Base-by-base conservation (phyloP, 2,888 invertebrate genomes). In the Andricus quercusramuli region DNA sequence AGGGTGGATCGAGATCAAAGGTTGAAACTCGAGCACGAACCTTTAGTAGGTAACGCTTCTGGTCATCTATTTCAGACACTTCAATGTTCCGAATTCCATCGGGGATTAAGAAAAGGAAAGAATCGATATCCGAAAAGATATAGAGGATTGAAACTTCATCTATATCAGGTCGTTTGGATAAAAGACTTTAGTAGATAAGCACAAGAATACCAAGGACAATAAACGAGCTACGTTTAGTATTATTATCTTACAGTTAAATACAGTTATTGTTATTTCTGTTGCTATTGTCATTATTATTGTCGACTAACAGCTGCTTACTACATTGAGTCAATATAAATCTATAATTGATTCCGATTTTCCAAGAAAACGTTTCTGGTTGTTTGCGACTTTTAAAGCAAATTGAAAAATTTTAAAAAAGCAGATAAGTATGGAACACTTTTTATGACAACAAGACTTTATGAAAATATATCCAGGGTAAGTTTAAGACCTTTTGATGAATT, bases 61-160 rank as follows among this genome's bases (percentile, higher is more conserved):
- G 1, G 74, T 32, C 59, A 51, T 74, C 59, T 59, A 56, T 74
- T 56, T 32, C 56, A 56, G 56, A 56, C 5, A 59, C 51, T 70
- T 32, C 29, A 70, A 32, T 29, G 20, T 11, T 70, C 13, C 17
- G 32, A 74, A 56, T 56, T 32, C 74, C 32, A 74, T 74, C 74
- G 37, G 47, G 56, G 74, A 74, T 74, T 56, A 74, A 56, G 74
- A 74, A 59, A 56, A 51, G 56, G 22, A 74, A 5, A 13, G 13
- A 74, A 74, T 74, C 74, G 56, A 74, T 74, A 74, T 37, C 74
- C 56, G 74, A 64, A 64, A 25, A 64, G 56, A 56, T 74, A 74
- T 56, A 56, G 56, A 22, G 74, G 29, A 74, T 37, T 11, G 56
- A 37, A 74, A 74, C 51, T 56, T 74, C 59, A 59, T 56, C 37